Conservation (phyloP, 1,140 invertebrate species). For the Harpegnathos saltator region DNA sequence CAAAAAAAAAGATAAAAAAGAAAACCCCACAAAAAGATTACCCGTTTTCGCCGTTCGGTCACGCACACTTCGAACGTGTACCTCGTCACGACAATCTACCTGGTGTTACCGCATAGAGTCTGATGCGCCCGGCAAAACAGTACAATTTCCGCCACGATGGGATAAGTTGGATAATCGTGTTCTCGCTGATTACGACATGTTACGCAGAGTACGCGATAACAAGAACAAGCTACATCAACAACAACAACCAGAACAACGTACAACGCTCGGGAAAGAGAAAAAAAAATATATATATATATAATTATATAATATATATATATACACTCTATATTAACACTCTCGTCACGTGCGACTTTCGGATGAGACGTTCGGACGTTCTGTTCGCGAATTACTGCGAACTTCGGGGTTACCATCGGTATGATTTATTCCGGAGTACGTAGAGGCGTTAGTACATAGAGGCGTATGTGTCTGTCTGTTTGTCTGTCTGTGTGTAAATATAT, state of each 20-base stretch:
- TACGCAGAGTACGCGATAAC: neutral
- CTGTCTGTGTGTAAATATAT: conserved; percentile 5
- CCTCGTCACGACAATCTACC: conserved; percentile 3
- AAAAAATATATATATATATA: too few relatives aligned
- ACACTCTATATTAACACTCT: conserved; percentile 46
- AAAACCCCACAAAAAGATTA: too few relatives aligned
- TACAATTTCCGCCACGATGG: conserved; percentile 31
- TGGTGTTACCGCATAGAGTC: conserved; percentile 30
- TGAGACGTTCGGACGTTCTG: conserved; percentile 47
- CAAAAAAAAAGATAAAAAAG: conserved; percentile 12
- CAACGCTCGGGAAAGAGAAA: conserved; percentile 8
- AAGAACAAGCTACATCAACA: too few relatives aligned
- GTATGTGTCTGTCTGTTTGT: too few relatives aligned
- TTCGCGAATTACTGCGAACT: conserved; percentile 48
- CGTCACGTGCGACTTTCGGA: conserved; percentile 48
- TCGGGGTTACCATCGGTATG: conserved; percentile 59
- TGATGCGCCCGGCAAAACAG: conserved; percentile 30
- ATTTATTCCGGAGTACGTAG: conserved; percentile 59
- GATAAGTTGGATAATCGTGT: conserved; percentile 32
- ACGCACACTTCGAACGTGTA: conserved; percentile 35
- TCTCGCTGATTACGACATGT: conserved; percentile 24
- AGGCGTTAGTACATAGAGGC: too few relatives aligned
- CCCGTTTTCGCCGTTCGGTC: conserved; percentile 18
- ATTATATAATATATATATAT: neutral
- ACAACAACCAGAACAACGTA: conserved; percentile 1